Percentiles rank a stretch among this genome's conserved stretches.
Conservation (phyloP, 2,797 vertebrate genomes). For the Sebastes jordani region DNA sequence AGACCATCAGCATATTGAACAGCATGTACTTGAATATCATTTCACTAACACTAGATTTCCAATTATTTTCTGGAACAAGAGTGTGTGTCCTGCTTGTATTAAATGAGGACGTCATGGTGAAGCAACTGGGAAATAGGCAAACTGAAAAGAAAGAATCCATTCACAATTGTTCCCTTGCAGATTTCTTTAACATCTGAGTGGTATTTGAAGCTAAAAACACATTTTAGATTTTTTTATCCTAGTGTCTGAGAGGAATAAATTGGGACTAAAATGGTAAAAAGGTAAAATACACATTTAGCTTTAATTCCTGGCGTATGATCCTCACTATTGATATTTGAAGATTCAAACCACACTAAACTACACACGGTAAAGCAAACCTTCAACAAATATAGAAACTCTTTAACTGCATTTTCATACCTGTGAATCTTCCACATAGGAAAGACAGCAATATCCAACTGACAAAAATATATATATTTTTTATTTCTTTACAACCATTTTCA, state of each 20-base stretch:
- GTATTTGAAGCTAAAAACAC: not conserved
- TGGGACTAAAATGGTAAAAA: not conserved
- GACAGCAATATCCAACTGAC: constrained; percentile 8
- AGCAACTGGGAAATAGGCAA: not conserved
- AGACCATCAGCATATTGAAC: not conserved
- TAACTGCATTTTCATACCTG: not conserved
- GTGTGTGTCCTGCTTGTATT: not conserved
- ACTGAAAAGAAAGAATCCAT: not conserved
- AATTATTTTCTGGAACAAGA: not conserved
- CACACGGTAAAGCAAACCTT: not conserved
- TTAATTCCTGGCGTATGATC: not conserved
- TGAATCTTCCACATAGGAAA: not conserved
- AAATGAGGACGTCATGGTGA: not conserved
- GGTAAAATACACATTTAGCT: not conserved
- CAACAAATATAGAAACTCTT: not conserved
- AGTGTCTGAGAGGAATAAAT: not conserved
- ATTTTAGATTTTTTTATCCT: not conserved
- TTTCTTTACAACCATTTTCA: not conserved
- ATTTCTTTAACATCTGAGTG: not conserved
- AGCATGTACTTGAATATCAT: not conserved
- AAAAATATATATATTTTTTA: not conserved
- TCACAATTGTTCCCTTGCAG: not conserved
- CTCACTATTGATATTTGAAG: not conserved
- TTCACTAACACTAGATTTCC: not conserved
- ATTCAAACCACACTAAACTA: not conserved